Conservation (phyloP, 2,797 vertebrate genomes). For the Pseudochaenichthys georgianus region DNA sequence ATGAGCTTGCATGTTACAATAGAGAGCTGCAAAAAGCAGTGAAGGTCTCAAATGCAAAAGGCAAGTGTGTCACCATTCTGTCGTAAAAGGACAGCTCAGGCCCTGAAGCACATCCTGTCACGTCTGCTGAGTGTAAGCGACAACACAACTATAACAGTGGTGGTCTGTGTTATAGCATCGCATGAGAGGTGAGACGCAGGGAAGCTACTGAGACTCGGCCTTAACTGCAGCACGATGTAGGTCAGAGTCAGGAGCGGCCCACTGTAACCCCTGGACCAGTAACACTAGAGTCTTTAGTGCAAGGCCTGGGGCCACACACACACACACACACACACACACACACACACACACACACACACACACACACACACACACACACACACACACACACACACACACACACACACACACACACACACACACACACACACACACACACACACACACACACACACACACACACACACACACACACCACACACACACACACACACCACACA, state of each 20-base stretch:
- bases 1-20: background rate
- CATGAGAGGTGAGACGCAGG: slow-evolving; percentile 25
- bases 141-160: background rate
- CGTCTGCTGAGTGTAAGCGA: background rate
- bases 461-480: no score
- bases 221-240: slow-evolving; percentile 46
- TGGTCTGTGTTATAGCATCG: slow-evolving; percentile 8
- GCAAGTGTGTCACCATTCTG: slow-evolving; percentile 29
- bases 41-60: background rate
- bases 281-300: slow-evolving; percentile 39
- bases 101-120: slow-evolving; percentile 21
- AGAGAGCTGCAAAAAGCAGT: background rate
- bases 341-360: background rate
- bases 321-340: background rate
- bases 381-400: no score
- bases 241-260: slow-evolving; percentile 55
- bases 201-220: slow-evolving; percentile 22
- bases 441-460: no score
- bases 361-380: background rate
- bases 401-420: no score
- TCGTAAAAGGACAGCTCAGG: slow-evolving; percentile 7
- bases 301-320: slow-evolving; percentile 1
- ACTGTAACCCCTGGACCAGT: slow-evolving; percentile 35
- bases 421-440: no score
- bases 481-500: no score